Evolutionary conservation across 2,888 invertebrate genomes (phyloP).

Genomic region (Cheiracanthium punctorium): DNA sequence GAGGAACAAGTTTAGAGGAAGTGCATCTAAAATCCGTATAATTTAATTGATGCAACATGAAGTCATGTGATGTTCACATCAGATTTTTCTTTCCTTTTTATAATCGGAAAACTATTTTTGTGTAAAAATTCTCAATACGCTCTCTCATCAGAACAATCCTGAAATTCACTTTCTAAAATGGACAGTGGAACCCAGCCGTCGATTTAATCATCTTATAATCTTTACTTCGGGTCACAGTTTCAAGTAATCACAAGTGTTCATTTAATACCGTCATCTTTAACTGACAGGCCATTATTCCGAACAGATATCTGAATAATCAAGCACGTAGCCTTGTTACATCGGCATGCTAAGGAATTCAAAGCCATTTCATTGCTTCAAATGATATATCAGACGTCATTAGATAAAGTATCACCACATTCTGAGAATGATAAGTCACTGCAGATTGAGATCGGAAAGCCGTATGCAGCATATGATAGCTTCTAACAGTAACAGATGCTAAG

Average conservation of each 20-base stretch:
- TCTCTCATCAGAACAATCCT: no score
- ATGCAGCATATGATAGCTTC: background rate
- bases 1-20: no score
- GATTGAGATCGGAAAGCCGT: background rate
- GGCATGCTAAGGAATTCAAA: background rate
- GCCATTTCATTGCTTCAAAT: background rate
- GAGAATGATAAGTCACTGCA: background rate
- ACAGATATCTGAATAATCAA: background rate
- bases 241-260: background rate
- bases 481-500: background rate
- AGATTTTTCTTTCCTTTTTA: no score
- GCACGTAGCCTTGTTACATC: background rate
- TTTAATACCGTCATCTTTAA: background rate
- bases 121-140: no score
- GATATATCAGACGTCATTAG: slow-evolving; percentile 2
- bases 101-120: no score
- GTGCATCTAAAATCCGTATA: no score
- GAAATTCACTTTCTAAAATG: no score
- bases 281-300: background rate
- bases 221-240: background rate
- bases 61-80: no score
- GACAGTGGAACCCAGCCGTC: background rate
- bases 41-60: no score
- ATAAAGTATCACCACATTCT: background rate
- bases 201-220: background rate